Base-by-base conservation (phyloP, 2,797 vertebrate species). In the Otus scops region DNA sequence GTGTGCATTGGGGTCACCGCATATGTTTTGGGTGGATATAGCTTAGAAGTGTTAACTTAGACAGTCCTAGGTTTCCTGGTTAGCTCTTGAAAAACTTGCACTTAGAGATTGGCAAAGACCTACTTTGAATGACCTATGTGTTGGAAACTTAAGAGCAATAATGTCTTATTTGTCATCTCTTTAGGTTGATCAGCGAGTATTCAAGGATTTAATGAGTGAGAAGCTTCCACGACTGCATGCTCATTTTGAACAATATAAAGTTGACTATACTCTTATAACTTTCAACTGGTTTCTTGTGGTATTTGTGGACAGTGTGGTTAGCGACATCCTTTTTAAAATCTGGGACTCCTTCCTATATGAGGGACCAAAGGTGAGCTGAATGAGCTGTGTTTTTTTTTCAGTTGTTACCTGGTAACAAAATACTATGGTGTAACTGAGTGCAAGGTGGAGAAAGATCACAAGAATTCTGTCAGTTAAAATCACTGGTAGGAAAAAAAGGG, bases 281-380 rank as follows among this genome's bases (percentile, higher is more conserved):
- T 99, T 99, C 98, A 99, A 99, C 98, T 99, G 99, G 99, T 99
- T 99, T 95, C 98, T 99, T 68, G 99, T 99, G 95, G 98, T 99
- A 76, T 99, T 99, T 93, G 99, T 99, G 97, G 99, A 99, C 98
- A 99, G 99, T 0, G 99, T 99, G 67, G 99, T 99, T 92, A 99
- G 99, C 30, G 99, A 99, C 96, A 98, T 99, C 95, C 99, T 99
- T 85, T 99, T 99, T 96, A 99, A 99, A 96, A 99, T 99, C 96
- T 99, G 99, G 99, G 99, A 99, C 61, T 98, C 99, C 23, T 99
- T 99, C 95, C 98, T 99, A 7, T 99, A 99, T 11, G 99, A 99
- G 96, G 99, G 99, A 61, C 99, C 99, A 38, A 99, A 99, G 99
- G 99, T 99, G 96, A 93, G 61, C 39, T 15, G 39, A 39, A 14